A percentile compares a stretch with the other conserved stretches of the same genome.
phyloP scores from a whole-genome alignment of 1,140 invertebrate species.

The Bilobella aurantiaca region DNA sequence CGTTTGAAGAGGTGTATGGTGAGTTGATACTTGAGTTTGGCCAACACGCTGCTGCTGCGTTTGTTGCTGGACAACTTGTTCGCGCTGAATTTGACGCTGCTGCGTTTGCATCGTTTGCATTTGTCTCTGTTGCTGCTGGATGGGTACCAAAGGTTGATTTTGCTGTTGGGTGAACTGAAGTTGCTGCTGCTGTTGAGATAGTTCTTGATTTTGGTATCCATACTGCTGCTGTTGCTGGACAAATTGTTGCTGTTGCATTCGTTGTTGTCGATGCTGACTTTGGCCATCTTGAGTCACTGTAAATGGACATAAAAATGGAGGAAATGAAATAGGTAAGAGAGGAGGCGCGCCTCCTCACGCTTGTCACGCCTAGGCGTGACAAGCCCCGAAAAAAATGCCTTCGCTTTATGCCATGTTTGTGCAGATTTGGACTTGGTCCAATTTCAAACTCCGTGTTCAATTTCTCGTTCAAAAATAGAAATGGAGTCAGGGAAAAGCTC shows the following conservation, averaged over 20 bases:
- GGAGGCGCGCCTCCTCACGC: not conserved
- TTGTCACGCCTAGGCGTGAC: no score
- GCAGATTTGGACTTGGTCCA: not conserved
- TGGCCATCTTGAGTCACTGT: slow-evolving; percentile 3
- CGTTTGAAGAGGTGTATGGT: slow-evolving; percentile 9
- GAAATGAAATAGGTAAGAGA: not conserved
- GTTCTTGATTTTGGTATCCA: slow-evolving; percentile 35
- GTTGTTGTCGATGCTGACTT: slow-evolving; percentile 3
- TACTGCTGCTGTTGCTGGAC: slow-evolving; percentile 46
- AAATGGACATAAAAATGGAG: not conserved
- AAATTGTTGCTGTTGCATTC: slow-evolving; percentile 7
- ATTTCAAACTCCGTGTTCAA: not conserved
- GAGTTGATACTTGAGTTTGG: slow-evolving; percentile 8
- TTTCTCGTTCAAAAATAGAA: not conserved
- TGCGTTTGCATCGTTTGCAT: slow-evolving; percentile 9
- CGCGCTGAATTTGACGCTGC: slow-evolving; percentile 10
- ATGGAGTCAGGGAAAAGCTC: not conserved
- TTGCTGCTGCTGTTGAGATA: slow-evolving; percentile 18
- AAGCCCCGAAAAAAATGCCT: no score
- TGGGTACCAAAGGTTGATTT: slow-evolving; percentile 10
- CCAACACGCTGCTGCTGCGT: slow-evolving; percentile 29
- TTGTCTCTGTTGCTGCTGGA: not conserved
- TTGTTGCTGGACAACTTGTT: slow-evolving; percentile 48
- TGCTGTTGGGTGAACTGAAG: slow-evolving; percentile 17
- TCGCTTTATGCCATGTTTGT: no score